These are phyloP conservation scores for Cyanistes caeruleus DNA, from an alignment of 2,113 vertebrate genomes.

Conservation along the genomic window DNA sequence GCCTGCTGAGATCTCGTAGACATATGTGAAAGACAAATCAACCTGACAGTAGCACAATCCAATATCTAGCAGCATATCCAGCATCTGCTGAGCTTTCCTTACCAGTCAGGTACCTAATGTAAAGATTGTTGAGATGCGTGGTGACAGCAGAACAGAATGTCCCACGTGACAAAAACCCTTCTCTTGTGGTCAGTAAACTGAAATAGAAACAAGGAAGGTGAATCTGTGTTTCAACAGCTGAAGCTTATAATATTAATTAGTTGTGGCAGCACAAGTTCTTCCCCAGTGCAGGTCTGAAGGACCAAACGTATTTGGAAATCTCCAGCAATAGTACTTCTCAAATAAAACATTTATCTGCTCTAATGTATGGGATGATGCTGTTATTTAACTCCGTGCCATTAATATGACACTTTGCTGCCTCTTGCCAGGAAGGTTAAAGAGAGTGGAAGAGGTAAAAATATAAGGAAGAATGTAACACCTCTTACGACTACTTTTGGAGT, in stretches of 20 bases:
- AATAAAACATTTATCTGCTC: neutral
- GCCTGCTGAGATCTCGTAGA: neutral
- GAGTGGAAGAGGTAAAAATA: neutral
- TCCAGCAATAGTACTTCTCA: neutral
- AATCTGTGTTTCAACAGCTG: neutral
- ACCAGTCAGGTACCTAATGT: fast-evolving
- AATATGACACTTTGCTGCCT: neutral
- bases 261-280: neutral
- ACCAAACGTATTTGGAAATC: neutral
- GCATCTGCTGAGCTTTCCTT: neutral
- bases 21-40: neutral
- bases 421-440: neutral
- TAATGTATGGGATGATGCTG: neutral
- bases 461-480: neutral
- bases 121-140: neutral
- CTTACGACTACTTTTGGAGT: neutral
- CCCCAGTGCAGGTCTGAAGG: neutral
- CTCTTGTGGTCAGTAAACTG: neutral
- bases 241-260: neutral
- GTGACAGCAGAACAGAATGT: neutral
- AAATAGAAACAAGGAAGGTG: neutral
- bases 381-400: neutral
- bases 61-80: neutral
- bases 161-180: neutral
- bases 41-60: neutral